Conservation (phyloP, 2,797 vertebrate species). For the Oophaga sylvatica region DNA sequence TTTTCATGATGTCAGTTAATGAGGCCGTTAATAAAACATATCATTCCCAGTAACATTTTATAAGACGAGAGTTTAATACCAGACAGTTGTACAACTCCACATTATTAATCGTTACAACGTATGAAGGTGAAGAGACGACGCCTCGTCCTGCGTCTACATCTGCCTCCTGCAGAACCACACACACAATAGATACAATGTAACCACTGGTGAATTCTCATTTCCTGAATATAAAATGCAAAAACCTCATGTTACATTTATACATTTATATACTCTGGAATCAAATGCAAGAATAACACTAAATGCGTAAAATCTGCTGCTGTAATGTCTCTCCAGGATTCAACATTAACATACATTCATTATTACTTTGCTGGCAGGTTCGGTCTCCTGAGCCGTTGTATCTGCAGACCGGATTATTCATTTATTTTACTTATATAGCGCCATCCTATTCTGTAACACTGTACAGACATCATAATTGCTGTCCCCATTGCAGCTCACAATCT, state of each 20-base stretch:
- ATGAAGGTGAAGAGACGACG: background rate
- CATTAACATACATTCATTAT: no score
- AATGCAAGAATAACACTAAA: background rate
- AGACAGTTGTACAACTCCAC: constrained; percentile 4
- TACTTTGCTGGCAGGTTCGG: no score
- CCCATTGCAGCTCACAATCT: no score
- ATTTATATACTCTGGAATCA: background rate
- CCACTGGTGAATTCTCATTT: background rate
- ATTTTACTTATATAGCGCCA: no score
- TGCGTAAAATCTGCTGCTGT: background rate
- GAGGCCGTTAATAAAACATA: constrained; percentile 32
- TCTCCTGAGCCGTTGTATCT: no score
- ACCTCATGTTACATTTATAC: background rate
- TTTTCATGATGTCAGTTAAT: background rate
- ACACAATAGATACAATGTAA: background rate
- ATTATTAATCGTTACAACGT: constrained; percentile 19
- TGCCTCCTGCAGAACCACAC: background rate
- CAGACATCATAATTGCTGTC: no score
- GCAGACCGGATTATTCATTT: no score
- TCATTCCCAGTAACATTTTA: background rate
- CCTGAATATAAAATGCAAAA: background rate
- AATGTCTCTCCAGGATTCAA: no score
- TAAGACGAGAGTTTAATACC: constrained; percentile 7
- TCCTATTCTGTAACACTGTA: no score
- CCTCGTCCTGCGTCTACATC: background rate